Conservation (phyloP, 2,113 vertebrate species). For the Corvus cornix region DNA sequence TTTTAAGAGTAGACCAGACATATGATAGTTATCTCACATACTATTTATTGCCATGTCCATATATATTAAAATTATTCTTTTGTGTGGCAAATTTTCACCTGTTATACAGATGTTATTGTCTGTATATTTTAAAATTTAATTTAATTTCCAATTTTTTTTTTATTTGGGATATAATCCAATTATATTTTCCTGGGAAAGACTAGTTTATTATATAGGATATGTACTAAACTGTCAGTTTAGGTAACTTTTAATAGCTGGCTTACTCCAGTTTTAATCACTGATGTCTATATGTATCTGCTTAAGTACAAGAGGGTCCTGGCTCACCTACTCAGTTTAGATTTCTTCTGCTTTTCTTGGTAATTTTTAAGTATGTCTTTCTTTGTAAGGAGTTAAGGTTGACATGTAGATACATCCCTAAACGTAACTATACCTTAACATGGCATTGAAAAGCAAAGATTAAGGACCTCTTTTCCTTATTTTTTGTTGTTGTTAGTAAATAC, state of each 20-base stretch:
- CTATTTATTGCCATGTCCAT: background rate
- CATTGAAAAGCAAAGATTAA: background rate
- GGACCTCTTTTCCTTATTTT: background rate
- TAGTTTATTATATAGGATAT: background rate
- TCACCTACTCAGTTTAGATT: background rate
- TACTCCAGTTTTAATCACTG: background rate
- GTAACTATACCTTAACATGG: background rate
- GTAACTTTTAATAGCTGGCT: background rate
- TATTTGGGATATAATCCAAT: background rate
- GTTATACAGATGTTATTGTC: background rate
- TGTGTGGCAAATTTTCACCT: background rate
- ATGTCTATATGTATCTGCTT: background rate
- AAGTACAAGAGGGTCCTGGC: background rate
- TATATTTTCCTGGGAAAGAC: background rate
- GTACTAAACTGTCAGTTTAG: background rate
- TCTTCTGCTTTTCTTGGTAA: background rate
- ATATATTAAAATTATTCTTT: background rate
- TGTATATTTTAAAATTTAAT: background rate
- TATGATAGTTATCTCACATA: background rate
- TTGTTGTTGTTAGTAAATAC: background rate
- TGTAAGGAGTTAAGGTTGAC: background rate
- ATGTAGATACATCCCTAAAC: background rate
- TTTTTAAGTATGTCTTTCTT: background rate
- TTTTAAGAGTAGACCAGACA: too few species aligned
- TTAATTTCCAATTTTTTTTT: background rate